A percentile compares a stretch with the other conserved stretches of the same genome.
These are phyloP conservation scores for Pipistrellus pygmaeus DNA, from an alignment of 2,797 vertebrate genomes.

Conservation along the genomic window DNA sequence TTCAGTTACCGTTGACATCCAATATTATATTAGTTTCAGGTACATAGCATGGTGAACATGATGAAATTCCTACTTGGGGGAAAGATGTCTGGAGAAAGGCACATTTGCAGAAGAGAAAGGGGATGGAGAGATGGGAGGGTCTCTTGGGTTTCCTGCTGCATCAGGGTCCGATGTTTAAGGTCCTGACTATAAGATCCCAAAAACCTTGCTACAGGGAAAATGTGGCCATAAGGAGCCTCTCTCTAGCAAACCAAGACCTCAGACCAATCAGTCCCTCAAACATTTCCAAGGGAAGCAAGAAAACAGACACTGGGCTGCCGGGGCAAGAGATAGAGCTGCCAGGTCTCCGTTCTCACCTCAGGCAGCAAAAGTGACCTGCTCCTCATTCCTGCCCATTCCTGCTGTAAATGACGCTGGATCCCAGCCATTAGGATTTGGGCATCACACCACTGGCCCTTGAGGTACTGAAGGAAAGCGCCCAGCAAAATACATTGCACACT, in stretches of 20 bases:
- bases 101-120: slow-evolving; percentile 4
- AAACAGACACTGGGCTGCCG: not conserved
- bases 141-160: slow-evolving; percentile 25
- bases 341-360: not conserved
- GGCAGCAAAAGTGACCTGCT: not conserved
- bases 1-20: not conserved
- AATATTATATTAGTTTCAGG: not conserved
- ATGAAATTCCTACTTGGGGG: not conserved
- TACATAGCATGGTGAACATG: not conserved
- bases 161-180: slow-evolving; percentile 22
- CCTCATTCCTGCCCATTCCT: not conserved
- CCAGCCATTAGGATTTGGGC: not conserved
- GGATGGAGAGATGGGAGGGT: not conserved
- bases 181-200: not conserved
- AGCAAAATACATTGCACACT: not conserved
- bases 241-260: slow-evolving; percentile 3
- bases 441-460: not conserved
- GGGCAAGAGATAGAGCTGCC: not conserved
- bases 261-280: not conserved
- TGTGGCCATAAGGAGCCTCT: not conserved
- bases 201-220: slow-evolving; percentile 9
- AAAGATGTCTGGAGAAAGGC: slow-evolving; percentile 31
- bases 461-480: not conserved
- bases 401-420: not conserved
- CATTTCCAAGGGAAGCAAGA: not conserved